phyloP scores from a whole-genome alignment of 2,797 vertebrate species.

The Chelmon rostratus region DNA sequence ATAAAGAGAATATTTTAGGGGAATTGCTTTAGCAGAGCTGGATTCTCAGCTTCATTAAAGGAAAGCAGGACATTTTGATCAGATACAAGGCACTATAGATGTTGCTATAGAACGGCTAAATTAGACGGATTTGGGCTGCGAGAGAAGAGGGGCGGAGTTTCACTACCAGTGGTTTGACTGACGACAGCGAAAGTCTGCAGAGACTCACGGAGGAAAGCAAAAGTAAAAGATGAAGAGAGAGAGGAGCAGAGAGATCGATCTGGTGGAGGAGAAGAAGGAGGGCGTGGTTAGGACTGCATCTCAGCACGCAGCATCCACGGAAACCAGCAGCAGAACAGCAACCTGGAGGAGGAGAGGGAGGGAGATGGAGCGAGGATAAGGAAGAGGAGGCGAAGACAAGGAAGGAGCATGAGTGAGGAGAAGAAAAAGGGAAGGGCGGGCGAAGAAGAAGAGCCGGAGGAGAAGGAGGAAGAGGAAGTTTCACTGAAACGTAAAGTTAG shows the following conservation, averaged over 20 bases:
- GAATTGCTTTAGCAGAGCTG: conserved; percentile 54
- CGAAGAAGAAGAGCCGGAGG: neutral
- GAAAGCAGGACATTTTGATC: conserved; percentile 78
- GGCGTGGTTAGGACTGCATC: conserved; percentile 92
- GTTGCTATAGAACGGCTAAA: conserved; percentile 83
- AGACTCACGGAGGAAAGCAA: conserved; percentile 32
- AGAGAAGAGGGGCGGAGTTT: conserved; percentile 4
- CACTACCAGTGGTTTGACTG: conserved; percentile 38
- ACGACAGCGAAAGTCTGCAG: conserved; percentile 29
- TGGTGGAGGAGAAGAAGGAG: conserved; percentile 18
- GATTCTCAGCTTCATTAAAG: conserved; percentile 63
- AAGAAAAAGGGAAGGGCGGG: too few relatives aligned
- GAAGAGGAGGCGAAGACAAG: neutral
- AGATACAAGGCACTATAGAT: conserved; percentile 88
- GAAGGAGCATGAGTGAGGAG: neutral
- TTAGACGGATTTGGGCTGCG: conserved; percentile 36
- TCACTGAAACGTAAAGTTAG: too few relatives aligned
- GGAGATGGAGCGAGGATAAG: neutral
- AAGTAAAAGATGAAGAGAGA: conserved; percentile 58
- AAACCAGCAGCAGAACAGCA: conserved; percentile 97
- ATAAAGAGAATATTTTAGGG: conserved; percentile 10
- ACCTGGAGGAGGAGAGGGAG: conserved; percentile 77
- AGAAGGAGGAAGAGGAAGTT: neutral
- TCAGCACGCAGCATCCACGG: conserved; percentile 96
- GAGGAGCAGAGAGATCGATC: conserved; percentile 18